These are phyloP conservation scores for Nixonia krombeini DNA, from an alignment of 1,140 invertebrate genomes.

Conservation along the genomic window DNA sequence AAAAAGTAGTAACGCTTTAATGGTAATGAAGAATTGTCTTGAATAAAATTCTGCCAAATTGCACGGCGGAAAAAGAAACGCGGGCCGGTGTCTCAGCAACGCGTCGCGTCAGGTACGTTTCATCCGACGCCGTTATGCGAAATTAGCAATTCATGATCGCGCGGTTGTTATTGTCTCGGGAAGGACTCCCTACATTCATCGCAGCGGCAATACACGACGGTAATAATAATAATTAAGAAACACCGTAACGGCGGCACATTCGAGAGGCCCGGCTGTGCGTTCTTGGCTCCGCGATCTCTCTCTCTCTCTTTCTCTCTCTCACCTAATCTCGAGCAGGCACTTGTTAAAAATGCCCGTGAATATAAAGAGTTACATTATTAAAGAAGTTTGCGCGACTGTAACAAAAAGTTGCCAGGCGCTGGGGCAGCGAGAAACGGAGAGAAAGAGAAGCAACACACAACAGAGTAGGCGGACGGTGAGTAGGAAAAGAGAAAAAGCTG, in stretches of 20 bases:
- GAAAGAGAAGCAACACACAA: constrained; percentile 26
- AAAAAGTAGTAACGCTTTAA: too few species aligned
- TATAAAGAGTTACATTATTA: constrained; percentile 73
- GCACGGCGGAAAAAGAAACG: too few species aligned
- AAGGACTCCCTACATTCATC: constrained; percentile 54
- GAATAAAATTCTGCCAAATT: too few species aligned
- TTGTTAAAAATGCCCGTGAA: constrained; percentile 71
- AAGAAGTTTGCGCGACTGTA: constrained; percentile 70
- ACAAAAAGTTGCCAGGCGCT: constrained; percentile 64
- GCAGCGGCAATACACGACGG: constrained; percentile 57
- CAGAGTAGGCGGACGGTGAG: constrained; percentile 12
- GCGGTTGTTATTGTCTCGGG: constrained; percentile 62
- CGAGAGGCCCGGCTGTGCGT: constrained; percentile 47
- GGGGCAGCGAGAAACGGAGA: constrained; percentile 45
- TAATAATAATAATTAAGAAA: constrained; percentile 73
- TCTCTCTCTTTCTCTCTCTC: constrained; percentile 28
- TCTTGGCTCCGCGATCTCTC: constrained; percentile 39
- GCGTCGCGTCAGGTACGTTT: constrained; percentile 17
- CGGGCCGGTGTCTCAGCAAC: too few species aligned
- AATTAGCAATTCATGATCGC: constrained; percentile 69
- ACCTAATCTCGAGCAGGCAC: constrained; percentile 67
- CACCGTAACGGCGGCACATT: constrained; percentile 67
- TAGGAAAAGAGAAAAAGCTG: constrained; percentile 47
- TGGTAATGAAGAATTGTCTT: too few species aligned
- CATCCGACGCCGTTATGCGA: constrained; percentile 49